Base-by-base conservation (phyloP, 2,797 vertebrate genomes). In the Syndactyla subalaris region DNA sequence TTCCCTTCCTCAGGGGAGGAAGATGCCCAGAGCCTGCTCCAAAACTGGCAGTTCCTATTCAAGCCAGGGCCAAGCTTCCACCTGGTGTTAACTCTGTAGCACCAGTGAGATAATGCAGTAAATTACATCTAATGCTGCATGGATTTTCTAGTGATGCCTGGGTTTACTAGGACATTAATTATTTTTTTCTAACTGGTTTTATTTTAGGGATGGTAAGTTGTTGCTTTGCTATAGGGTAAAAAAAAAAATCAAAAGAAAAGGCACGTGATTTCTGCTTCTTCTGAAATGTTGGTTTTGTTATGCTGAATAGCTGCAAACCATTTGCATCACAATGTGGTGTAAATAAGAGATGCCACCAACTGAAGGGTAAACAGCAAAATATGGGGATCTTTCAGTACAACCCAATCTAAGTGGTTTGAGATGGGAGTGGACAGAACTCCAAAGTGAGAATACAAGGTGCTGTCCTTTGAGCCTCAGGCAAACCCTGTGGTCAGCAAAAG, bases 281-380 rank as follows among this genome's bases (percentile, higher is more conserved):
- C 81, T 84, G 66, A 80, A 95, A 70, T 88, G 36, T 77, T 32
- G 21, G 49, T 68, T 58, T 78, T 88, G 75, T 89, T 78, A 74
- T 62, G 70, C 74, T 80, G 93, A 93, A 70, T 85, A 88, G 73
- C 68, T 91, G 90, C 72, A 78, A 81, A 85, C 13, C 73, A 94
- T 89, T 91, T 94, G 65, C 92, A 88, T 93, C 72, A 85, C 70
- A 95, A 78, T 86, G 85, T 39, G 39, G 34, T 21, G 45, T 54
- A 95, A 94, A 85, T 91, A 93, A 86, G 88, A 75, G 68, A 76
- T 92, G 66, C 52, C 75, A 71, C 45, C 48, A 46, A 12, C 72
- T 70, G 66, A 89, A 95, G 79, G 75, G 61, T 92, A 85, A 89
- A 83, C 81, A 83, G 58, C 27, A 57, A 88, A 91, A 86, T 51